These are phyloP conservation scores for Pheosia tremula DNA, from an alignment of 2,888 invertebrate genomes.

Conservation along the genomic window DNA sequence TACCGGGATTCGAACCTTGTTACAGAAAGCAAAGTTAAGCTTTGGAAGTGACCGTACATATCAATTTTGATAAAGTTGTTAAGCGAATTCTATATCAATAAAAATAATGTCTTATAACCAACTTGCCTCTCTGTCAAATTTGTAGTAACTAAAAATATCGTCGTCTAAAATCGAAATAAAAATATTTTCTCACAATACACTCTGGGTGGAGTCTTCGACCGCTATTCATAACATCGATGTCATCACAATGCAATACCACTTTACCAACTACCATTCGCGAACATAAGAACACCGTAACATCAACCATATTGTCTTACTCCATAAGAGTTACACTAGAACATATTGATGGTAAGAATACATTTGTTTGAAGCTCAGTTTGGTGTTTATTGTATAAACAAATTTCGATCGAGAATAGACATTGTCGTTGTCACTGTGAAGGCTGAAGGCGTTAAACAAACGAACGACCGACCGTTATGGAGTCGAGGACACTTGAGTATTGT, in stretches of 20 bases:
- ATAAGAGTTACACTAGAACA: slow-evolving; percentile 12
- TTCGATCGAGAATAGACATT: slow-evolving; percentile 73
- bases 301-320: rapidly evolving
- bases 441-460: slow-evolving; percentile 62
- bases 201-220: slow-evolving; percentile 62
- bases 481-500: slow-evolving; percentile 40
- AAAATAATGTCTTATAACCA: no score
- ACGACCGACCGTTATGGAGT: slow-evolving; percentile 43
- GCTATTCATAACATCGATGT: slow-evolving; percentile 69
- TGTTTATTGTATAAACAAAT: slow-evolving; percentile 76
- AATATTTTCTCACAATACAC: slow-evolving; percentile 53
- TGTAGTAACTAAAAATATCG: background rate
- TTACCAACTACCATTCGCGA: slow-evolving; percentile 9
- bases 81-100: no score
- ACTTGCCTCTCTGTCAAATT: no score
- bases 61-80: no score
- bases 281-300: slow-evolving; percentile 9
- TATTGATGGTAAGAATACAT: slow-evolving; percentile 6
- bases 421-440: slow-evolving; percentile 71
- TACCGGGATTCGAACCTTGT: no score
- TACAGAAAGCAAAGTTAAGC: no score
- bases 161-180: slow-evolving; percentile 31
- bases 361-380: slow-evolving; percentile 51
- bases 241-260: slow-evolving; percentile 46
- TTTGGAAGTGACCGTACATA: no score